Conservation (phyloP, 2,113 vertebrate species). For the Diphyllodes magnificus region DNA sequence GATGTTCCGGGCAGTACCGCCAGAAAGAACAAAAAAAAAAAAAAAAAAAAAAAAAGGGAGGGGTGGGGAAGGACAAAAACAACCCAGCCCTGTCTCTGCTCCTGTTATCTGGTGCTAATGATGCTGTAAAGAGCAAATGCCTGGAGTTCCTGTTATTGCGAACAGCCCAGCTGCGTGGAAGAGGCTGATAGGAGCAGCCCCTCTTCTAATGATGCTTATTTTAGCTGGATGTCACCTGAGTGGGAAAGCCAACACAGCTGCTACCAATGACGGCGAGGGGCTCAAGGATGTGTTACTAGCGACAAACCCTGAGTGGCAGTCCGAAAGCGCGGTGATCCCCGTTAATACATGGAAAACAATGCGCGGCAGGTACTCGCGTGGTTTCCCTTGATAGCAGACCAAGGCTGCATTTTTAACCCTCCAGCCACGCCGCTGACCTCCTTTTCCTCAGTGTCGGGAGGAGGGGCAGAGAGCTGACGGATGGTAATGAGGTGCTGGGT, state of each 20-base stretch:
- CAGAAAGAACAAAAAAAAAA: rapidly evolving
- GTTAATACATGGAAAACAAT: not conserved
- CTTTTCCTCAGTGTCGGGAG: not conserved
- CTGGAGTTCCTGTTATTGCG: not conserved
- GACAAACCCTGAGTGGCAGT: not conserved
- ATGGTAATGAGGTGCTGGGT: not conserved
- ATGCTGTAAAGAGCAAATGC: not conserved
- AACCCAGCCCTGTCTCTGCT: not conserved
- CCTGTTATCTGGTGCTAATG: constrained; percentile 3
- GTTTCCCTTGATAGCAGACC: rapidly evolving
- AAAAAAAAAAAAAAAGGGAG: too few relatives aligned
- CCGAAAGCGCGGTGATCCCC: not conserved
- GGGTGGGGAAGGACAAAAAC: too few relatives aligned
- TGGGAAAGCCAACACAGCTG: not conserved
- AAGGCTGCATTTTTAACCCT: not conserved
- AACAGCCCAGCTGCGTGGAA: not conserved
- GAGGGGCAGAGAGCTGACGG: not conserved
- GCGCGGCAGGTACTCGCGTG: not conserved
- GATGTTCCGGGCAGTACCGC: rapidly evolving
- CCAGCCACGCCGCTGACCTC: not conserved
- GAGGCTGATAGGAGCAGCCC: not conserved
- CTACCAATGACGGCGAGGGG: not conserved
- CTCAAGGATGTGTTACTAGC: not conserved
- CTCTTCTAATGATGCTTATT: not conserved
- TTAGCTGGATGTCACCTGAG: not conserved